Base-by-base conservation (phyloP, 1,140 invertebrate species). In the Steinernema feltiae region DNA sequence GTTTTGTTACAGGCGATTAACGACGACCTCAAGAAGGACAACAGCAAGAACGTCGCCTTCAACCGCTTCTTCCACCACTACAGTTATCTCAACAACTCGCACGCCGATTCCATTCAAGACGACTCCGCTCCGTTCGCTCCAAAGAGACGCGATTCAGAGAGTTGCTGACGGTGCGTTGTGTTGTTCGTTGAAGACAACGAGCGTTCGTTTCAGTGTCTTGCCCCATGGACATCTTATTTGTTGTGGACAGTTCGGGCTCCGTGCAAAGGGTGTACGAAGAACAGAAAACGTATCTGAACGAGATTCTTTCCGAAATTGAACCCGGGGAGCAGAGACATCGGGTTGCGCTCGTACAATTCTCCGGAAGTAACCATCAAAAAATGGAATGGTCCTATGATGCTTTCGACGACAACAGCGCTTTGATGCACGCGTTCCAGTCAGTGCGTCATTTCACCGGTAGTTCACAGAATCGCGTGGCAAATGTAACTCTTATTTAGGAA, bases 341-440 rank as follows among this genome's bases (percentile, higher is more conserved):
- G 0, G 83, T 84, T n/a, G 82, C 82, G 18, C 71, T 84, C 15
- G 48, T 84, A 1, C 82, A 84, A 69, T 84, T 84, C 73, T 82
- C 82, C 31, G 83, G 82, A 74, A 32, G 32, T 21, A 53, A 72
- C 21, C 72, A 85, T 70, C 82, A 84, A 48, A 84, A 84, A 75
- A 84, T 75, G 32, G 83, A 84, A 73, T 83, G 83, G 77, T 32
- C 74, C 21, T 84, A 78, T 69, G 81, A 84, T 46, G 31, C 75
- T 29, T 83, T 81, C 70, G 48, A 35, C 2, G 69, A 83, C 29
- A 85, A 76, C 70, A 69, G 29, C 18, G 71, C 78, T 27, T 31
- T 84, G 35, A 85, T 84, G 82, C 71, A 78, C 27, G 78, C 77
- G 29, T 83, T 83, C 32, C 69, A 81, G 63, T 69, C 72, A 71